phyloP scores from a whole-genome alignment of 2,888 invertebrate species.

The Euproctis similis region DNA sequence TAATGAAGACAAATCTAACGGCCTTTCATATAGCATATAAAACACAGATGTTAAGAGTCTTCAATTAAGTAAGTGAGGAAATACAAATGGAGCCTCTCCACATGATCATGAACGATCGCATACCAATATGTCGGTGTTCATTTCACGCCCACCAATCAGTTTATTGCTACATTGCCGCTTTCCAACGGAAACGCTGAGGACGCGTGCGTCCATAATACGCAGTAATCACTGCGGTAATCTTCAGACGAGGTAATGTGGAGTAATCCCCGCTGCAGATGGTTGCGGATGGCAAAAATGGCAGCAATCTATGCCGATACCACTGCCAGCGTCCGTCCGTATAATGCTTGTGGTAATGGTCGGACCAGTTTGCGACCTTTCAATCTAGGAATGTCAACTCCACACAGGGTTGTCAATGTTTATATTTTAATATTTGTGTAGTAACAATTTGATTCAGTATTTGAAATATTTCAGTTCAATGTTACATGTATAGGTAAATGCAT shows the following conservation, averaged over 20 bases:
- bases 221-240: constrained; percentile 35
- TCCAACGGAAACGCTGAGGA: constrained; percentile 26
- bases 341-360: constrained; percentile 38
- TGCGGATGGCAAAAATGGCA: constrained; percentile 31
- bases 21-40: background rate
- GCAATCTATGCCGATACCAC: constrained; percentile 46
- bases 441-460: too few relatives aligned
- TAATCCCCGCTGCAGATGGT: constrained; percentile 30
- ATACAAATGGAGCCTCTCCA: constrained; percentile 8
- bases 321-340: constrained; percentile 42
- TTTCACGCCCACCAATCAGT: constrained; percentile 25
- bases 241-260: constrained; percentile 36
- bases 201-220: constrained; percentile 51
- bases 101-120: constrained; percentile 16
- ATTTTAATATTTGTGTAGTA: too few relatives aligned
- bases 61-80: constrained; percentile 7
- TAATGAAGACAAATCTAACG: background rate
- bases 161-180: constrained; percentile 20
- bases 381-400: constrained; percentile 43
- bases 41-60: constrained; percentile 2
- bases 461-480: too few relatives aligned
- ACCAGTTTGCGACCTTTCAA: constrained; percentile 51
- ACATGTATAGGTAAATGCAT: too few relatives aligned
- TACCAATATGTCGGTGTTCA: constrained; percentile 14
- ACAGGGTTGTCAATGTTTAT: constrained; percentile 21